Evolutionary conservation across 1,140 invertebrate genomes (phyloP).

Genomic region (Caerostris extrusa): DNA sequence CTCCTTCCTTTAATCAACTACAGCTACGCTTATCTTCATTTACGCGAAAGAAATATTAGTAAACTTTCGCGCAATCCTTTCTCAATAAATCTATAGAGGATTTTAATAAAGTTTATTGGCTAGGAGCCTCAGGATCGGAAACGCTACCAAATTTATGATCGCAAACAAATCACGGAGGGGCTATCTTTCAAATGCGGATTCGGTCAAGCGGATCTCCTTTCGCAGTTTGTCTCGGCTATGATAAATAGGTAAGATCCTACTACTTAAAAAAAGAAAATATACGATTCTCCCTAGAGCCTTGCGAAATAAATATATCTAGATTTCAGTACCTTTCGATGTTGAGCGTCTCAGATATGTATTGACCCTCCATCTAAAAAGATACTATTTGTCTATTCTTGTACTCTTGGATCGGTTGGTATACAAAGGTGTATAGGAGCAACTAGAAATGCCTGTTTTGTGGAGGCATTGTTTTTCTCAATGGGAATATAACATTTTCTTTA

Average conservation of each 20-base stretch:
- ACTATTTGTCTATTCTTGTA: too few species aligned
- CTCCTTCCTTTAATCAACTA: not conserved
- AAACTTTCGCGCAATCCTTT: not conserved
- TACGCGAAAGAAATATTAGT: not conserved
- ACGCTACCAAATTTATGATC: slow-evolving; percentile 18
- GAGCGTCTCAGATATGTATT: not conserved
- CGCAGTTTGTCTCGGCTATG: not conserved
- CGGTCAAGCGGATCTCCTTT: slow-evolving; percentile 10
- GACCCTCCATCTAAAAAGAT: not conserved
- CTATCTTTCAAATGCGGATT: slow-evolving; percentile 50
- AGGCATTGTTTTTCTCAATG: too few species aligned
- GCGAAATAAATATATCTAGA: slow-evolving; percentile 6
- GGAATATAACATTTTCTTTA: too few species aligned
- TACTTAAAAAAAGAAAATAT: not conserved
- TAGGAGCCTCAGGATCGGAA: not conserved
- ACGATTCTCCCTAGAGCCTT: not conserved
- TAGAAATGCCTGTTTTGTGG: too few species aligned
- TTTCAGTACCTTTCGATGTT: not conserved
- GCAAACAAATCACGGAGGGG: slow-evolving; percentile 29
- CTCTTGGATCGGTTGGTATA: too few species aligned
- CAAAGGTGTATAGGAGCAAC: too few species aligned
- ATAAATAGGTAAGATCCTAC: not conserved
- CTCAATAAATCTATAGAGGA: not conserved
- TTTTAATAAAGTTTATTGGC: not conserved
- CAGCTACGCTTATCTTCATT: not conserved